Percentiles rank a stretch among this genome's conserved stretches.
These are phyloP conservation scores for Haemorhous mexicanus DNA, from an alignment of 2,113 vertebrate species.

Conservation along the genomic window DNA sequence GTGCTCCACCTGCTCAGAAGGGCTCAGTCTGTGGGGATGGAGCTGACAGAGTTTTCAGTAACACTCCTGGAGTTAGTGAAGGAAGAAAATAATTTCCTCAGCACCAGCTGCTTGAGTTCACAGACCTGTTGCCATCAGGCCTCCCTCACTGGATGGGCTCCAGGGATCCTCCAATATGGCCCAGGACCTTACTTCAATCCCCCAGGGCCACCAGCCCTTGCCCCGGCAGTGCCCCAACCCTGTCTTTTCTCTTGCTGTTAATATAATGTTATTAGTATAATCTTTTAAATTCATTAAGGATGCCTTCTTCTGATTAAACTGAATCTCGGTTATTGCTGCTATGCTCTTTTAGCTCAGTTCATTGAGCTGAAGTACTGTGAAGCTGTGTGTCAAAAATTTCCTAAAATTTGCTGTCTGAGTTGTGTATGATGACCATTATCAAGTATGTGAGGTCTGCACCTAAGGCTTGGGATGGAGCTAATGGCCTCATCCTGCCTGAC, in stretches of 20 bases:
- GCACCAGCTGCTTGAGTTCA: background rate
- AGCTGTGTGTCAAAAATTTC: background rate
- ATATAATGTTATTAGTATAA: background rate
- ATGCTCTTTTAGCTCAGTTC: background rate
- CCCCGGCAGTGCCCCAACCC: background rate
- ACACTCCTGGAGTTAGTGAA: background rate
- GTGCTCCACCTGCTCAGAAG: background rate
- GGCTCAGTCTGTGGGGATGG: background rate
- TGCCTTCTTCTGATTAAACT: background rate
- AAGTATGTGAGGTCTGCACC: background rate
- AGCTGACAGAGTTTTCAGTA: background rate
- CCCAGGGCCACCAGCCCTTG: background rate
- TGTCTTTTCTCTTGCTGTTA: background rate
- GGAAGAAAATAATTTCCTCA: background rate
- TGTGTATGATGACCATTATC: background rate
- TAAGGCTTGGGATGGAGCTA: background rate
- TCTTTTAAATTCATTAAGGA: background rate
- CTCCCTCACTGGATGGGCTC: background rate
- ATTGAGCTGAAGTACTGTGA: background rate
- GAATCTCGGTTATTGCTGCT: background rate
- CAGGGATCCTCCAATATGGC: background rate
- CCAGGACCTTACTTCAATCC: background rate
- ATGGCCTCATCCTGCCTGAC: background rate
- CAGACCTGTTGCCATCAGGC: accelerated
- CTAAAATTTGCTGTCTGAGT: background rate